A percentile compares a stretch with the other conserved stretches of the same genome.
Evolutionary conservation across 2,888 invertebrate genomes (phyloP).

Genomic region (Ceriagrion tenellum): DNA sequence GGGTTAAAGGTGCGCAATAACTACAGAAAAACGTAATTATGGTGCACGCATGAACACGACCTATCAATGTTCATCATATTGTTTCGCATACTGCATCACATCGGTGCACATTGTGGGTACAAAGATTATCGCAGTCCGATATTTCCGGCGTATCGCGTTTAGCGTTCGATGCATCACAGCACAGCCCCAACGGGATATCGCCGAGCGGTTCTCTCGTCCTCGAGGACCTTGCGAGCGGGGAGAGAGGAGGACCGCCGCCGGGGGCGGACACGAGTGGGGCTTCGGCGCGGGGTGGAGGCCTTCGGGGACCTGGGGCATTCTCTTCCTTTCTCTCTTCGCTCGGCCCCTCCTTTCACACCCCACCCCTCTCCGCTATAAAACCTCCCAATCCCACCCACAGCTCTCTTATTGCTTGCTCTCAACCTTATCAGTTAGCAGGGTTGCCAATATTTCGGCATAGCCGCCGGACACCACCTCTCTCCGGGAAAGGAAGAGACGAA

Average conservation of each 20-base stretch:
- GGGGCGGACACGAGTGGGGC: neutral
- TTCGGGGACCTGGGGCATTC: slow-evolving; percentile 3
- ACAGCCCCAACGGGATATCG: too few relatives aligned
- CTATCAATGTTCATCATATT: too few relatives aligned
- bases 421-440: slow-evolving; percentile 45
- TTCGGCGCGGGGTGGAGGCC: neutral
- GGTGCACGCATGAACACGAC: too few relatives aligned
- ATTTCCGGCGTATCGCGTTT: too few relatives aligned
- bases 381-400: neutral
- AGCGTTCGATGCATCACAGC: too few relatives aligned
- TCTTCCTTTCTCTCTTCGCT: neutral
- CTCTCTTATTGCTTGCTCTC: slow-evolving; percentile 1
- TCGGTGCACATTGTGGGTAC: too few relatives aligned
- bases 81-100: too few relatives aligned
- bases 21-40: too few relatives aligned
- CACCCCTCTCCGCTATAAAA: neutral
- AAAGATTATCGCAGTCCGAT: too few relatives aligned
- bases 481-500: neutral
- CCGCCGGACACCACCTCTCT: neutral
- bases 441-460: slow-evolving; percentile 47
- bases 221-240: neutral
- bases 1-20: too few relatives aligned
- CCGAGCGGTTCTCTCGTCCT: neutral
- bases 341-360: neutral
- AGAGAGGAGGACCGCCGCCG: neutral